Conservation (phyloP, 2,888 invertebrate species). For the Merodon equestris region DNA sequence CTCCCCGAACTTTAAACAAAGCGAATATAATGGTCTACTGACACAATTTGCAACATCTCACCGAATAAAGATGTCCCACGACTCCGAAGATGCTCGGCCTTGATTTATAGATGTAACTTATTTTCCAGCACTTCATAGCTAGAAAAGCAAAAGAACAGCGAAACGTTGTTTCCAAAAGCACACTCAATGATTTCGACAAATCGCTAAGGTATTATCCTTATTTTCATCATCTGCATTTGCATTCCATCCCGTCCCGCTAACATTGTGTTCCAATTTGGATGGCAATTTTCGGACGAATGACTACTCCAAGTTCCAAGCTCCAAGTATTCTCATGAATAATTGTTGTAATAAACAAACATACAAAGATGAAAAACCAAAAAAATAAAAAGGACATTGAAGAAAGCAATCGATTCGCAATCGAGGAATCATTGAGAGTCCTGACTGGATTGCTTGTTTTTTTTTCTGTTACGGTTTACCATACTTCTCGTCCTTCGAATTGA, state of each 20-base stretch:
- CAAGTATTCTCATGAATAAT: constrained; percentile 62
- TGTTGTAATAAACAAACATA: constrained; percentile 52
- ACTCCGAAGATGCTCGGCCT: too few species aligned
- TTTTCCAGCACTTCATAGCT: too few species aligned
- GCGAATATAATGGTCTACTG: too few species aligned
- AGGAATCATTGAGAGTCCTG: constrained; percentile 47
- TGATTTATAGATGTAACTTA: too few species aligned
- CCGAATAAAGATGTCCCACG: too few species aligned
- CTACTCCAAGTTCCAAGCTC: neutral
- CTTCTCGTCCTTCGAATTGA: constrained; percentile 14
- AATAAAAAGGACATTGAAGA: neutral
- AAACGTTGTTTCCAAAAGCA: constrained; percentile 7
- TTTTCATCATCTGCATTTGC: constrained; percentile 39
- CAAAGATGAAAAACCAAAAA: constrained; percentile 1
- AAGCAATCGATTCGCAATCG: constrained; percentile 20
- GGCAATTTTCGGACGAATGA: constrained; percentile 26
- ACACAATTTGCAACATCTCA: too few species aligned
- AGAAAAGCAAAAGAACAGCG: too few species aligned
- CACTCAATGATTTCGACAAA: constrained; percentile 46
- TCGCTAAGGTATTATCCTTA: constrained; percentile 57
- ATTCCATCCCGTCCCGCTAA: neutral
- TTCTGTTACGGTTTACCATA: constrained; percentile 4
- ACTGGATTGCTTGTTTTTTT: neutral
- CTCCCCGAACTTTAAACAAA: too few species aligned
- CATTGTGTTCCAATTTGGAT: constrained; percentile 25